A percentile compares a stretch with the other conserved stretches of the same genome.
phyloP scores from a whole-genome alignment of 2,797 vertebrate species.

The Semotilus atromaculatus region DNA sequence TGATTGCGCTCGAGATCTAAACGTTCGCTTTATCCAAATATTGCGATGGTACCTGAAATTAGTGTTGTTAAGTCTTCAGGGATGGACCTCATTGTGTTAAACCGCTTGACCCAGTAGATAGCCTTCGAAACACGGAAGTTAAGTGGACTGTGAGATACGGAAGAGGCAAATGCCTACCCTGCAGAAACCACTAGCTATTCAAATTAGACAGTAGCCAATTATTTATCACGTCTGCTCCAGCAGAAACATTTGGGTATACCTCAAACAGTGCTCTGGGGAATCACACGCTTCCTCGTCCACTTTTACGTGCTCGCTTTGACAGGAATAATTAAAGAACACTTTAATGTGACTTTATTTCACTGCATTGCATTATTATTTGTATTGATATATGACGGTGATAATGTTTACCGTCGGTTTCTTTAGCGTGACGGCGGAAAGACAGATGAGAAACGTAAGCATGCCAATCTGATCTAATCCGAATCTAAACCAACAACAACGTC shows the following conservation, averaged over 20 bases:
- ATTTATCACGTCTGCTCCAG: background rate
- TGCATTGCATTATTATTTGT: background rate
- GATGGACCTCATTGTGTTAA: conserved; percentile 69
- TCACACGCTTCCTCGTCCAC: background rate
- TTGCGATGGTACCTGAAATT: conserved; percentile 74
- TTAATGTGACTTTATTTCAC: background rate
- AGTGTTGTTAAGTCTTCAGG: conserved; percentile 78
- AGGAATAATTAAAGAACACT: background rate
- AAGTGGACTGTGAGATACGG: conserved; percentile 66
- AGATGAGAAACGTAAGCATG: background rate
- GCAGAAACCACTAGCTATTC: conserved; percentile 7
- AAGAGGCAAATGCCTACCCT: conserved; percentile 64
- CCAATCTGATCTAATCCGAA: background rate
- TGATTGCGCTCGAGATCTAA: background rate
- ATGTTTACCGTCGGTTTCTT: background rate
- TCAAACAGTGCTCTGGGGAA: conserved; percentile 10
- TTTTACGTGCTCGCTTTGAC: background rate
- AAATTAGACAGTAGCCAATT: conserved; percentile 20
- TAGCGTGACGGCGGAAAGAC: background rate
- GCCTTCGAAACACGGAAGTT: conserved; percentile 66
- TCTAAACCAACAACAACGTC: background rate
- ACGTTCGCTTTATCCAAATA: background rate
- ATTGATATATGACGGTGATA: background rate
- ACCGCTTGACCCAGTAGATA: conserved; percentile 44
- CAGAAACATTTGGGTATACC: background rate